Conservation (phyloP, 2,888 invertebrate species). For the Lumbricus terrestris region DNA sequence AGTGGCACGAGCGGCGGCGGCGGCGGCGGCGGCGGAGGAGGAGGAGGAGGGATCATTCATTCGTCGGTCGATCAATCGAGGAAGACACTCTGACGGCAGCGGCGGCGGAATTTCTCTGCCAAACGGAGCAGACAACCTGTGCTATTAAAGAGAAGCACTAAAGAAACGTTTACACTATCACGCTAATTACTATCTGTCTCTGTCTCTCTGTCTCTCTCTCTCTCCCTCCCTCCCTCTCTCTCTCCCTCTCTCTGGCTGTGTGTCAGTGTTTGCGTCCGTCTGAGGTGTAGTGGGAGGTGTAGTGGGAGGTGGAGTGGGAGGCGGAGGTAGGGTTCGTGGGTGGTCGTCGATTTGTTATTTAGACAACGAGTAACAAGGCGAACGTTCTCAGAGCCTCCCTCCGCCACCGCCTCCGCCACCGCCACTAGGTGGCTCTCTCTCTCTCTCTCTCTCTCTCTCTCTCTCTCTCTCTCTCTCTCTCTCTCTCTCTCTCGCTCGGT, state of each 20-base stretch:
- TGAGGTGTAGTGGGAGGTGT: background rate
- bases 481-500: too few species aligned
- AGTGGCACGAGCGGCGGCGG: background rate
- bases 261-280: background rate
- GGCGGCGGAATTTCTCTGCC: background rate
- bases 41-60: background rate
- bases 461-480: too few species aligned
- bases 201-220: too few species aligned
- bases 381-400: background rate
- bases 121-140: background rate
- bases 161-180: background rate
- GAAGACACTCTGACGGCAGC: background rate
- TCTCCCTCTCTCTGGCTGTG: background rate
- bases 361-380: conserved; percentile 3
- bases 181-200: background rate
- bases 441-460: too few species aligned
- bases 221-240: background rate
- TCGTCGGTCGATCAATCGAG: background rate
- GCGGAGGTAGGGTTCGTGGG: background rate
- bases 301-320: background rate
- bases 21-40: too few species aligned
- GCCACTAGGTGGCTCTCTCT: background rate
- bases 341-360: background rate
- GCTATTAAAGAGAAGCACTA: background rate
- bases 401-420: background rate